Evolutionary conservation across 2,888 invertebrate species (phyloP), one percentile per base, ranked within the genome.

Genomic region (Metellina segmentata): DNA sequence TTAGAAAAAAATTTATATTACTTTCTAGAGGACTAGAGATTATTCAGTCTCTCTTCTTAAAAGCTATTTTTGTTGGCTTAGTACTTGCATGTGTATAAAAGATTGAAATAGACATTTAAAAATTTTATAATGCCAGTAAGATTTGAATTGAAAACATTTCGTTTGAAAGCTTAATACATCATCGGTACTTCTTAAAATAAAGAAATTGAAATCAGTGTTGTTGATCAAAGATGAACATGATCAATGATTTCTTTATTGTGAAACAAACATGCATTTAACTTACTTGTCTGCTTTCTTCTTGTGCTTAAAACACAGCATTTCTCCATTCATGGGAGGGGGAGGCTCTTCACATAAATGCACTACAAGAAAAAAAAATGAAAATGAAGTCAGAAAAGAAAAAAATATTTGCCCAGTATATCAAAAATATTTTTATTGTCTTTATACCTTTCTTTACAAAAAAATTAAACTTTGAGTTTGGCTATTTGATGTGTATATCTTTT

Each of bases 241-340:
- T 75, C 6, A 13, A 75, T 6, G 19, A 4, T 75, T 20, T 19
- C 6, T 19, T 20, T 70, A 70, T 75, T 51, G 9, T 0, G 9
- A 81, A 61, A 48, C 6, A 70, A 53, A n/a, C 70, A 81, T 19
- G 9, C 2, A 53, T 6, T 19, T 53, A 61, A 20, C 52, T 16
- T 75, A 81, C 88, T 20, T 81, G 61, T 88, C 71, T 74, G 69
- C n/a, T 48, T 71, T 70, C 8, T 51, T 87, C 19, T 91, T 91
- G 52, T 91, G 86, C 49, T 91, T 77, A 0, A 51, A 85, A 70
- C 91, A 91, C 7, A 49, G 1, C 11, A 91, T 13, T 71, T 78
- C 82, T 7, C 87, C 87, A 77, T 91, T 82, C 48, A 78, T 72
- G 5, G 91, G 91, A 0, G 91, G 91, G 0, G 91, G 91, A 8